Base-by-base conservation (phyloP, 1,140 invertebrate species). In the Bacillus rossius region DNA sequence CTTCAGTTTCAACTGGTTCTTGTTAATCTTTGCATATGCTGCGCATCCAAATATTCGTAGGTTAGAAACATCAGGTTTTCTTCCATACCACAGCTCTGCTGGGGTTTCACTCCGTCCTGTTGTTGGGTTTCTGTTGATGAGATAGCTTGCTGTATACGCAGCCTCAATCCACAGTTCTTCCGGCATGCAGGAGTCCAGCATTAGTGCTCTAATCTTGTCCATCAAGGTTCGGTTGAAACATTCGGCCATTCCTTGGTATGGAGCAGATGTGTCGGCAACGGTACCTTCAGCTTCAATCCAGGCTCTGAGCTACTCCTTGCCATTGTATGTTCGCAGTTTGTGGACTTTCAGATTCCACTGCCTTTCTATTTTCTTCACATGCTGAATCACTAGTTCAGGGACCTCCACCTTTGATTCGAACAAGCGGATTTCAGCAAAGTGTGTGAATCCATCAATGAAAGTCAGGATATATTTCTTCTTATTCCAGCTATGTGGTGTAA, bases 211-310 rank as follows among this genome's bases (percentile, higher is more conserved):
- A 7, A 56, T 48, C 23, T 34, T 55, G 14, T 64, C 34, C 13
- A 45, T 17, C 5, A 68, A 47, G 1, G 59, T 64, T 34, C 65
- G 50, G 48, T 65, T 67, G 51, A 58, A 59, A 29, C 67, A 23
- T 64, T 74, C 67, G 1, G 64, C 63, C 0, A 67, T 59, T 3
- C 68, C 70, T 52, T 74, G 74, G 62, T 68, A 68, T 1, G 67
- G 50, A 3, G 63, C 63, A 2, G 69, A 69, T 7, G 42, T 37
- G 57, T 71, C 61, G 37, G 45, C 47, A 29, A 52, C 26, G 16
- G 70, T 69, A n/a, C n/a, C n/a, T n/a, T n/a, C n/a, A n/a, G n/a
- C n/a, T n/a, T n/a, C n/a, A n/a, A n/a, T n/a, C n/a, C n/a, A n/a
- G n/a, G n/a, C n/a, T n/a, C n/a, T n/a, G n/a, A n/a, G n/a, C n/a